These are phyloP conservation scores for Musca domestica DNA, from an alignment of 1,140 invertebrate genomes.

Conservation along the genomic window DNA sequence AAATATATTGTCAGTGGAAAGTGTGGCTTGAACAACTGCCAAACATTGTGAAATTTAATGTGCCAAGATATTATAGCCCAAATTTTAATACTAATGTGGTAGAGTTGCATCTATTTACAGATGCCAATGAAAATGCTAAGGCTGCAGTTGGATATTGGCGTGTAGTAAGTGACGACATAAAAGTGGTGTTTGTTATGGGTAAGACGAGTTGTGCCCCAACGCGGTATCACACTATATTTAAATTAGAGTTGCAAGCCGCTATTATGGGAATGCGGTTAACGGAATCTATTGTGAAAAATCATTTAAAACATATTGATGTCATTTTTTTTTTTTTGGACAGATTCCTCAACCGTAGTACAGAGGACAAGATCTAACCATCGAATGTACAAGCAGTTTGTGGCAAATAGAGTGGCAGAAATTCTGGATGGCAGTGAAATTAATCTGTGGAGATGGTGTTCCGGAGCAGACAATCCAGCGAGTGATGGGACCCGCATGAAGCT, in stretches of 20 bases:
- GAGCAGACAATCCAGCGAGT: neutral
- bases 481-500: neutral
- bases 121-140: neutral
- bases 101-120: neutral
- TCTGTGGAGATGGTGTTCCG: neutral
- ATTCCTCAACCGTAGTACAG: neutral
- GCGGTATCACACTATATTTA: too few relatives aligned
- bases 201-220: too few relatives aligned
- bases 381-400: too few relatives aligned
- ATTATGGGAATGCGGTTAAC: neutral
- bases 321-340: neutral
- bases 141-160: neutral
- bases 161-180: too few relatives aligned
- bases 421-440: neutral
- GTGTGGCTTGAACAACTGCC: too few relatives aligned
- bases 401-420: neutral
- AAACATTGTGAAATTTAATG: too few relatives aligned
- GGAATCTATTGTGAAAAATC: too few relatives aligned
- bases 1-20: neutral
- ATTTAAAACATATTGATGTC: neutral
- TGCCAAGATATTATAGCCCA: too few relatives aligned
- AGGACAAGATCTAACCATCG: constrained; percentile 2
- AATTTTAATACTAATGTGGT: too few relatives aligned
- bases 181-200: too few relatives aligned
- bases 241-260: neutral